These are phyloP conservation scores for Leucophenga varia DNA, from an alignment of 1,140 invertebrate species.

Conservation along the genomic window DNA sequence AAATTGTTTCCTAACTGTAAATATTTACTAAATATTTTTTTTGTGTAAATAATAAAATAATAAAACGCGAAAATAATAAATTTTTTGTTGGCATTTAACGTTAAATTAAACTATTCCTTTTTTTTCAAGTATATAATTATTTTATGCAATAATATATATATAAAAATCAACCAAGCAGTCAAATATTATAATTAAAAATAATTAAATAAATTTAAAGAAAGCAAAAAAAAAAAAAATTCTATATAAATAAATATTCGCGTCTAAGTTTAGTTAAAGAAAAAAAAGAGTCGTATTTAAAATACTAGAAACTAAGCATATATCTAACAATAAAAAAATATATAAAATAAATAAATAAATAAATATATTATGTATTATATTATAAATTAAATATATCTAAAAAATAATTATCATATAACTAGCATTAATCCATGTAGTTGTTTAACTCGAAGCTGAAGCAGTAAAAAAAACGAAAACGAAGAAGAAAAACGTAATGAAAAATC, in stretches of 20 bases:
- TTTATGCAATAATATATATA: too few relatives aligned
- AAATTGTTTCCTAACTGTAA: slow-evolving; percentile 48
- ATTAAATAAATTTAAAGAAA: too few relatives aligned
- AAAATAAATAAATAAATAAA: slow-evolving; percentile 10
- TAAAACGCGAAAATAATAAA: too few relatives aligned
- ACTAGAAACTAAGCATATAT: slow-evolving; percentile 22
- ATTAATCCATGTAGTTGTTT: slow-evolving; percentile 51
- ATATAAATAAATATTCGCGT: slow-evolving; percentile 23
- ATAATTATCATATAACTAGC: slow-evolving; percentile 45
- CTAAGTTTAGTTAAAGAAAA: slow-evolving; percentile 31
- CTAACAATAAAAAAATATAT: slow-evolving; percentile 19
- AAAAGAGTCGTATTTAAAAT: slow-evolving; percentile 35
- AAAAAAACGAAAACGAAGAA: slow-evolving; percentile 3
- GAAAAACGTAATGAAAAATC: slow-evolving; percentile 11
- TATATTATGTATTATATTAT: slow-evolving; percentile 18
- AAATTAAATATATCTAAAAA: slow-evolving; percentile 39
- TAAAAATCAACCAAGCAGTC: too few relatives aligned
- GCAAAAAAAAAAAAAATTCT: slow-evolving; percentile 18
- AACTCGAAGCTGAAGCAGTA: slow-evolving; percentile 18
- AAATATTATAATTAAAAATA: too few relatives aligned
- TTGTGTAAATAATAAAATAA: too few relatives aligned
- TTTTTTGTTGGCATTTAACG: too few relatives aligned
- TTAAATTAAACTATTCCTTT: too few relatives aligned
- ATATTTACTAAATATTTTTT: too few relatives aligned
- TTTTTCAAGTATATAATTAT: too few relatives aligned